Percentiles rank a stretch among this genome's conserved stretches.
Evolutionary conservation across 2,888 invertebrate species (phyloP).

Genomic region (Nymphalis polychloros): DNA sequence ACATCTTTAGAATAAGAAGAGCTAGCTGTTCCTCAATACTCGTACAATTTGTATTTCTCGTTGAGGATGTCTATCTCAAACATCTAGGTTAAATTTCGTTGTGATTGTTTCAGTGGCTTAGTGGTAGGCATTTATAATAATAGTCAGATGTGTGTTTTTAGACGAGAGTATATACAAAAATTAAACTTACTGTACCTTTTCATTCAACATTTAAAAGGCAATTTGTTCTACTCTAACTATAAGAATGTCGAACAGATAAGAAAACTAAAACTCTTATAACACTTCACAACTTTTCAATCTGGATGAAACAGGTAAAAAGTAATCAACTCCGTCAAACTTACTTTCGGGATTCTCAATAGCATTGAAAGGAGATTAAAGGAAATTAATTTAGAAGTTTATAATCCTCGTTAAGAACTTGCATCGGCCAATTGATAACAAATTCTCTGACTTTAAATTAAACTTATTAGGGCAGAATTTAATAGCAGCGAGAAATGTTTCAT

Average conservation of each 20-base stretch:
- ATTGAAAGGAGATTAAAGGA: conserved; percentile 32
- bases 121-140: too few relatives aligned
- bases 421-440: conserved; percentile 32
- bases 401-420: conserved; percentile 33
- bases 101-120: too few relatives aligned
- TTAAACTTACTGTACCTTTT: background rate
- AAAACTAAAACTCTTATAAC: background rate
- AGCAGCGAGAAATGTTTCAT: background rate
- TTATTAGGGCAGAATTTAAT: background rate
- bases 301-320: conserved; percentile 25
- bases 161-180: too few relatives aligned
- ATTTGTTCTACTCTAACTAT: background rate
- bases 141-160: too few relatives aligned
- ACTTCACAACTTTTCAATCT: conserved; percentile 13
- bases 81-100: too few relatives aligned
- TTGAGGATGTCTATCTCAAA: too few relatives aligned
- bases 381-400: conserved; percentile 40
- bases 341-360: conserved; percentile 15
- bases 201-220: too few relatives aligned
- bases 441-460: conserved; percentile 11
- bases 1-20: too few relatives aligned
- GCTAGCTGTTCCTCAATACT: too few relatives aligned
- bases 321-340: conserved; percentile 27
- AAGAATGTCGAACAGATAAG: background rate
- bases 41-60: too few relatives aligned